Conservation (phyloP, 2,888 invertebrate genomes). For the Lasioglossum oenotherae region DNA sequence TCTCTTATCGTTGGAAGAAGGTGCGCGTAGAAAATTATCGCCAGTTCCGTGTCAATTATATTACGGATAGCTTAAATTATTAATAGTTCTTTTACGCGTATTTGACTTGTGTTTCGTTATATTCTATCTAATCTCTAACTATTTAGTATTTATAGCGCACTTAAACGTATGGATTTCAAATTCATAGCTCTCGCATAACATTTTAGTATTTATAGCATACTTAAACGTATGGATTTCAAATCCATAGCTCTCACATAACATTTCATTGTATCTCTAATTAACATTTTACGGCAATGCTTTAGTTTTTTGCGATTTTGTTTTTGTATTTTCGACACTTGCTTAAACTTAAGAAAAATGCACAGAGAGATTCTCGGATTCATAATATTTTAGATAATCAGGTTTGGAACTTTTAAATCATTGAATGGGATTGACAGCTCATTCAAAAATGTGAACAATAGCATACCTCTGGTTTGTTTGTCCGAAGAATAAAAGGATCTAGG, state of each 20-base stretch:
- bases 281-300: background rate
- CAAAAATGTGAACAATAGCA: background rate
- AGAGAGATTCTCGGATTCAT: background rate
- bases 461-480: background rate
- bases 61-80: background rate
- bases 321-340: background rate
- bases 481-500: background rate
- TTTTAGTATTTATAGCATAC: background rate
- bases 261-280: background rate
- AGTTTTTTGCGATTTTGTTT: background rate
- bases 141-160: background rate
- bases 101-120: background rate
- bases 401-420: background rate
- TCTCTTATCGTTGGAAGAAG: background rate
- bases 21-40: background rate
- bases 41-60: background rate
- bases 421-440: background rate
- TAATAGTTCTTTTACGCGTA: background rate
- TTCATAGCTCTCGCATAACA: background rate
- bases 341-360: background rate
- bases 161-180: background rate
- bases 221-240: background rate
- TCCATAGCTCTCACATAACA: background rate
- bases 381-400: background rate
- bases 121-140: background rate